phyloP scores from a whole-genome alignment of 2,113 vertebrate species.

The Odocoileus hemionus region DNA sequence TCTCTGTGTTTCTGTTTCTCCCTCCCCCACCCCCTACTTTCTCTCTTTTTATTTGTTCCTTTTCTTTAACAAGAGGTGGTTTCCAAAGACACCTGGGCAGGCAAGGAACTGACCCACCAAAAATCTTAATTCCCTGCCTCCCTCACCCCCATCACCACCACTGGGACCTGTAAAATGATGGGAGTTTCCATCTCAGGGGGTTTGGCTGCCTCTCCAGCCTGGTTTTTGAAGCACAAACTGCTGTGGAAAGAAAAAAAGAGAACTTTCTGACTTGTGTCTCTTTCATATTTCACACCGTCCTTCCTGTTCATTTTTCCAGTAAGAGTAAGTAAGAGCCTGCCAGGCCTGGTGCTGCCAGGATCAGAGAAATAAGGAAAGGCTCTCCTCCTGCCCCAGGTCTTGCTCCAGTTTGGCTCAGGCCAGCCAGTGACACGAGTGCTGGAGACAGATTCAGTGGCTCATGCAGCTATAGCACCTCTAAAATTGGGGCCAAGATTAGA shows the following conservation, averaged over 20 bases:
- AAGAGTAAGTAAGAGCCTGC: not conserved
- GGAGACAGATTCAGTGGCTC: not conserved
- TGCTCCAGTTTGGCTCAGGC: not conserved
- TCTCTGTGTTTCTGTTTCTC: slow-evolving; percentile 78
- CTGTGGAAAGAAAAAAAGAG: not conserved
- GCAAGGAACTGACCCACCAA: slow-evolving; percentile 67
- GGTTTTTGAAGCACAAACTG: slow-evolving; percentile 15
- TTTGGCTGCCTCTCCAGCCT: not conserved
- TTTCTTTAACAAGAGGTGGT: slow-evolving; percentile 81
- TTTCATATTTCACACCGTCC: not conserved
- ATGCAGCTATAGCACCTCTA: not conserved
- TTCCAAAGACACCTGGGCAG: slow-evolving; percentile 80
- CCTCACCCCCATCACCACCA: not conserved
- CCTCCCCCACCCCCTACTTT: slow-evolving; percentile 65
- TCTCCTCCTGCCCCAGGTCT: not conserved
- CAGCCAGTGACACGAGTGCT: not conserved
- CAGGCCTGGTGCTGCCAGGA: not conserved
- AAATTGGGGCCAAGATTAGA: not conserved
- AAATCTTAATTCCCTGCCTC: slow-evolving; percentile 49
- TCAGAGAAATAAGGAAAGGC: not conserved
- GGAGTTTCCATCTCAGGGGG: not conserved
- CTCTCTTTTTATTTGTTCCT: slow-evolving; percentile 81
- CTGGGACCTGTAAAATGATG: not conserved
- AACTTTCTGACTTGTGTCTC: not conserved
- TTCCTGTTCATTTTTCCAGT: not conserved